Evolutionary conservation across 2,797 vertebrate genomes (phyloP).

Genomic region (Typhlichthys subterraneus): DNA sequence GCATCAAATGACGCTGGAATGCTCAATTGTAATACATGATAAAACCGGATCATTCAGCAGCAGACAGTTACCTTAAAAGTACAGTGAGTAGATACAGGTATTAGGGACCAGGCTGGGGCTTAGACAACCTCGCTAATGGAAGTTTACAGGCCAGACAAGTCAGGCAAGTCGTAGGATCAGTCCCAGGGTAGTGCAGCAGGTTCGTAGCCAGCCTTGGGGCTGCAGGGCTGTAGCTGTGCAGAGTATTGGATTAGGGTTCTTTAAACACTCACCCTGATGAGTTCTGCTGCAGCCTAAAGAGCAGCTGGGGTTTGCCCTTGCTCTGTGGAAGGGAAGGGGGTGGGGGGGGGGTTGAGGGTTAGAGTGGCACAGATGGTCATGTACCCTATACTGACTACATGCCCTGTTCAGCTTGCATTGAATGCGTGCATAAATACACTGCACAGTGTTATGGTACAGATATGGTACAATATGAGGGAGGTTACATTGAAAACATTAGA

Average conservation of each 20-base stretch:
- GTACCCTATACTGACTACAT: constrained; percentile 57
- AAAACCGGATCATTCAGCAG: constrained; percentile 34
- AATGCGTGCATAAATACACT: background rate
- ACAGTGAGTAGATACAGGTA: too few relatives aligned
- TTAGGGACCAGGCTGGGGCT: too few relatives aligned
- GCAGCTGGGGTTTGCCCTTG: constrained; percentile 68
- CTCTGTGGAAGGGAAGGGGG: constrained; percentile 30
- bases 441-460: constrained; percentile 1
- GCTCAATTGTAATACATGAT: constrained; percentile 55
- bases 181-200: constrained; percentile 38
- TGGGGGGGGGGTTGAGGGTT: background rate
- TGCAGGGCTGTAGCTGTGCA: constrained; percentile 52
- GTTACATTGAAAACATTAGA: too few relatives aligned
- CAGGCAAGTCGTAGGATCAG: too few relatives aligned
- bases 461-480: constrained; percentile 34
- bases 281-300: constrained; percentile 54
- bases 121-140: too few relatives aligned
- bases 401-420: constrained; percentile 42
- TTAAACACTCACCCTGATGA: constrained; percentile 72
- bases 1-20: constrained; percentile 45
- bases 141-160: too few relatives aligned
- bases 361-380: constrained; percentile 60
- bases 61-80: too few relatives aligned
- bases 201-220: constrained; percentile 52
- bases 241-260: constrained; percentile 73